phyloP scores from a whole-genome alignment of 2,113 vertebrate species.

The Scopus umbretta region DNA sequence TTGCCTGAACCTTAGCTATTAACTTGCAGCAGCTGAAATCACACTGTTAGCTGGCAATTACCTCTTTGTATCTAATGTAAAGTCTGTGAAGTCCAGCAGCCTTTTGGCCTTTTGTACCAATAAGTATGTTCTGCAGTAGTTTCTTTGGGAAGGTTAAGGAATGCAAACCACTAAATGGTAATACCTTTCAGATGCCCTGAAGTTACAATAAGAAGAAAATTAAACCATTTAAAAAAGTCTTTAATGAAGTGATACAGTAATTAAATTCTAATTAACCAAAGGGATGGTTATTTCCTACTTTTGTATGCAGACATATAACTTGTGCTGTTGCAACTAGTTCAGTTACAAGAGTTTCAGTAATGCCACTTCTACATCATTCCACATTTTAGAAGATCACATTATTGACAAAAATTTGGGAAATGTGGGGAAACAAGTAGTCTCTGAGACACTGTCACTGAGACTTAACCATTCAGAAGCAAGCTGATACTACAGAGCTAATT shows the following conservation, averaged over 20 bases:
- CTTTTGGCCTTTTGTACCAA: background rate
- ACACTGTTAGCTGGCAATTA: background rate
- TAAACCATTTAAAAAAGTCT: background rate
- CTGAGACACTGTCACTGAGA: background rate
- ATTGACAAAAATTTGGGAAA: background rate
- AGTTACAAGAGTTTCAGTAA: background rate
- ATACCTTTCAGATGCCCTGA: background rate
- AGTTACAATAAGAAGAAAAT: background rate
- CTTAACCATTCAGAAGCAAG: background rate
- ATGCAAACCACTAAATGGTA: background rate
- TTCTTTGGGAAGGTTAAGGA: background rate
- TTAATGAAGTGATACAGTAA: background rate
- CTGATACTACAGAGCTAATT: background rate
- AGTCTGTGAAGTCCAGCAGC: background rate
- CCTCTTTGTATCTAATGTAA: background rate
- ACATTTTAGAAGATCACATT: background rate
- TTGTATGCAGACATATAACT: background rate
- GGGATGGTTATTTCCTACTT: background rate
- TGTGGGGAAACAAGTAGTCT: background rate
- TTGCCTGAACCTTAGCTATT: background rate
- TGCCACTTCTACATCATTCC: background rate
- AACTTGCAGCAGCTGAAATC: background rate
- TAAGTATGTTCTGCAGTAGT: background rate
- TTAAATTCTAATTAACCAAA: conserved; percentile 4
- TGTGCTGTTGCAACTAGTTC: background rate